Base-by-base conservation (phyloP, 2,797 vertebrate species). In the Adrianichthys oophorus region DNA sequence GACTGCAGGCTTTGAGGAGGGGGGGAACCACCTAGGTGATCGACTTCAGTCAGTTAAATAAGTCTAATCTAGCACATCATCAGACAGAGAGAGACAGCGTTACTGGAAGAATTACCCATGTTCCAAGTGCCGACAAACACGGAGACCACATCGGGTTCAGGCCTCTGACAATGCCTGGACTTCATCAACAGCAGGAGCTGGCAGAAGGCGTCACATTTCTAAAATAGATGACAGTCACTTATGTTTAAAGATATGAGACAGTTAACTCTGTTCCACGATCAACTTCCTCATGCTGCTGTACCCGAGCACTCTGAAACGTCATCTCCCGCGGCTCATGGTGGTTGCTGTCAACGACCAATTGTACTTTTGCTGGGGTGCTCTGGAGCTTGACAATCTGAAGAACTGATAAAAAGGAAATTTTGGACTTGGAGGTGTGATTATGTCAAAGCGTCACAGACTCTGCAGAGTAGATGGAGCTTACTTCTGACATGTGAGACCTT, bases 101-200 rank as follows among this genome's bases (percentile, higher is more conserved):
- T 41, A 29, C n/a, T 44, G 41, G 15, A 24, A 42, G 37, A 13
- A 14, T 24, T 89, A 95, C 94, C 93, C 93, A 95, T 93, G 68
- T 95, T 94, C 94, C 94, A 94, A 42, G 91, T 93, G 65, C 93
- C 94, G 48, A 94, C 89, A 61, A 93, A 95, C 61, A 95, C 85
- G 23, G 94, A 95, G 70, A 93, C 70, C 69, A 90, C 8, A 4
- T 94, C 93, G 10, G 92, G 92, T 56, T 93, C 90, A 16, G 65
- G 83, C 47, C 83, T 87, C 52, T 90, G 79, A 16, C 86, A 90
- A 71, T 90, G 88, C n/a, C 77, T 78, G 24, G 76, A 80, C 72
- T 90, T 94, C 91, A 93, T 93, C 80, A 93, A 78, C 77, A 92
- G 92, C 18, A 94, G 86, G 41, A 94, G 90, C 7, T 90, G 90